These are phyloP conservation scores for Sterrhoptilus dennistouni DNA, from an alignment of 2,113 vertebrate genomes.

Conservation along the genomic window DNA sequence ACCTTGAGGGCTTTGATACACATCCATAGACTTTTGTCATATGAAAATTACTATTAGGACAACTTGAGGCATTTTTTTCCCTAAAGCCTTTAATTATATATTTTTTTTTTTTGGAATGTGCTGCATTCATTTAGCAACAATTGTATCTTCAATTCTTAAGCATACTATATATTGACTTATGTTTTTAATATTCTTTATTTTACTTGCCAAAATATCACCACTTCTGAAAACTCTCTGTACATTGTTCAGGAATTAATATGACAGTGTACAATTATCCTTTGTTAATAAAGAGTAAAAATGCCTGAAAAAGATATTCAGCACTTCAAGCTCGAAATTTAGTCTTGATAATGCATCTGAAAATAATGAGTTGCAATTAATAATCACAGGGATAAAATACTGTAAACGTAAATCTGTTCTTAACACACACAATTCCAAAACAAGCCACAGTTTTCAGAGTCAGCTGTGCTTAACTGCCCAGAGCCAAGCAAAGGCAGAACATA, in stretches of 20 bases:
- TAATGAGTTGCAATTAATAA: not conserved
- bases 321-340: not conserved
- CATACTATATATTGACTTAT: not conserved
- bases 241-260: not conserved
- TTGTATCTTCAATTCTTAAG: not conserved
- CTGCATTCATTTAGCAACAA: not conserved
- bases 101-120: not conserved
- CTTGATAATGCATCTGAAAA: not conserved
- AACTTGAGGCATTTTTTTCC: not conserved
- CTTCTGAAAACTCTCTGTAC: not conserved
- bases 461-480: not conserved
- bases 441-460: not conserved
- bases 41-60: not conserved
- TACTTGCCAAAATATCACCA: not conserved
- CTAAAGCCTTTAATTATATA: not conserved
- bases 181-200: not conserved
- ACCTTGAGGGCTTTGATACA: not conserved
- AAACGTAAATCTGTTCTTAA: not conserved
- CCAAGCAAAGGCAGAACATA: not conserved
- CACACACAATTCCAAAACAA: not conserved
- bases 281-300: not conserved
- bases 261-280: not conserved
- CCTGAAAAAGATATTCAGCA: not conserved
- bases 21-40: not conserved
- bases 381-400: not conserved